Percentiles rank a stretch among this genome's conserved stretches.
Conservation (phyloP, 53 echinoderm and acorn worm species). For the Paracentrotus lividus region DNA sequence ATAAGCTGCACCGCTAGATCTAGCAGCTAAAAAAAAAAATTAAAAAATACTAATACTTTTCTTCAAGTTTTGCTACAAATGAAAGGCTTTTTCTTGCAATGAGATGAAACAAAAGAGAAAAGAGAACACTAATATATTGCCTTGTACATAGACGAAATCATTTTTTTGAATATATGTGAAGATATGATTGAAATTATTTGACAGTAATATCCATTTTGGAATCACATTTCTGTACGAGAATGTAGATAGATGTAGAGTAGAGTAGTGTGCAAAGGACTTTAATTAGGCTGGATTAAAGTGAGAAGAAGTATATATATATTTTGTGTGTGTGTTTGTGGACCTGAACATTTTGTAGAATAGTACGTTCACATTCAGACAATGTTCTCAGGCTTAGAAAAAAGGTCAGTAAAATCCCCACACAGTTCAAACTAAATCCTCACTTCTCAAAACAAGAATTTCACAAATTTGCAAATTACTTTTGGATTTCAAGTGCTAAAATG, state of each 20-base stretch:
- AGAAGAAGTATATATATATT: not conserved
- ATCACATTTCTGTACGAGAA: not conserved
- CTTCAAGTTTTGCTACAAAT: not conserved
- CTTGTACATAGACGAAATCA: constrained; percentile 43
- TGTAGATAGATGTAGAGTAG: constrained; percentile 14
- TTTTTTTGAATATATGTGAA: constrained; percentile 33
- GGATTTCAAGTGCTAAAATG: not conserved
- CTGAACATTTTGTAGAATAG: constrained; percentile 25
- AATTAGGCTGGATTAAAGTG: not conserved
- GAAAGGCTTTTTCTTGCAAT: constrained; percentile 35
- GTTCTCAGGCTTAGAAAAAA: constrained; percentile 30
- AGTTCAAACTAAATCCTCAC: not conserved
- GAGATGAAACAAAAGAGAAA: not conserved
- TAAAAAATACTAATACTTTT: not conserved
- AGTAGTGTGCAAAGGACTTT: not conserved
- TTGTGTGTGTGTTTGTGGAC: constrained; percentile 15
- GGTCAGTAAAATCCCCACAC: not conserved
- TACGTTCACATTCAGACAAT: constrained; percentile 1
- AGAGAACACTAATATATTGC: constrained; percentile 45
- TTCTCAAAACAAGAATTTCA: not conserved
- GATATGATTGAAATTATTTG: constrained; percentile 12
- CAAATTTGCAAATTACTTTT: not conserved
- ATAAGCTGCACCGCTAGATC: constrained; percentile 2
- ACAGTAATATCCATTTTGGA: not conserved
- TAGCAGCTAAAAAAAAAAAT: not conserved